Evolutionary conservation across 2,888 invertebrate genomes (phyloP).

Genomic region (Agrotis clavis): DNA sequence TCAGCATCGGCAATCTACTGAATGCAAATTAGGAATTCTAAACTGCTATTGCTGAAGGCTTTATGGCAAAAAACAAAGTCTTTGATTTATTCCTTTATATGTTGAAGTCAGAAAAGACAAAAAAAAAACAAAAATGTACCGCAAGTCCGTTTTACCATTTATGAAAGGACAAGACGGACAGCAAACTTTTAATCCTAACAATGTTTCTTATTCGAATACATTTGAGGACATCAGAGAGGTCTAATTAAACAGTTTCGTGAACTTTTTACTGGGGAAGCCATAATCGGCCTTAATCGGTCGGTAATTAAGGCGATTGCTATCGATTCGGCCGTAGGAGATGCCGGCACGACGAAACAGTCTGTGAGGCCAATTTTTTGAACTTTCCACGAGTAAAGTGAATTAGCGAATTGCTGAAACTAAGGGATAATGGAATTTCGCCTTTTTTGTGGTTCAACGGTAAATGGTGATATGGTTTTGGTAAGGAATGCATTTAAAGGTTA

Average conservation of each 20-base stretch:
- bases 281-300: slow-evolving; percentile 72
- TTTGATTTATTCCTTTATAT: not conserved
- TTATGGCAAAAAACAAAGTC: not conserved
- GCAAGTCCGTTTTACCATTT: slow-evolving; percentile 14
- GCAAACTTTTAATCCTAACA: slow-evolving; percentile 61
- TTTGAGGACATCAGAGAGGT: slow-evolving; percentile 61
- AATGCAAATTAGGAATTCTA: not conserved
- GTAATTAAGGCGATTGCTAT: slow-evolving; percentile 74
- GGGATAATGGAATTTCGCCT: slow-evolving; percentile 50
- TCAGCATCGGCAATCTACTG: not conserved
- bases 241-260: slow-evolving; percentile 71
- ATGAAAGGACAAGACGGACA: slow-evolving; percentile 26
- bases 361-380: slow-evolving; percentile 70
- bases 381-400: slow-evolving; percentile 59
- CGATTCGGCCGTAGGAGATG: slow-evolving; percentile 69
- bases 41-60: not conserved
- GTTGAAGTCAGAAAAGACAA: not conserved
- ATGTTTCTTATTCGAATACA: slow-evolving; percentile 63
- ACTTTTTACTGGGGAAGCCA: slow-evolving; percentile 67
- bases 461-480: slow-evolving; percentile 42
- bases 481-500: slow-evolving; percentile 17
- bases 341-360: slow-evolving; percentile 63
- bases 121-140: not conserved
- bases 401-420: slow-evolving; percentile 58
- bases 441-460: slow-evolving; percentile 60